Percentiles rank a stretch among this genome's conserved stretches.
These are phyloP conservation scores for Datnioides undecimradiatus DNA, from an alignment of 2,113 vertebrate species.

Conservation along the genomic window DNA sequence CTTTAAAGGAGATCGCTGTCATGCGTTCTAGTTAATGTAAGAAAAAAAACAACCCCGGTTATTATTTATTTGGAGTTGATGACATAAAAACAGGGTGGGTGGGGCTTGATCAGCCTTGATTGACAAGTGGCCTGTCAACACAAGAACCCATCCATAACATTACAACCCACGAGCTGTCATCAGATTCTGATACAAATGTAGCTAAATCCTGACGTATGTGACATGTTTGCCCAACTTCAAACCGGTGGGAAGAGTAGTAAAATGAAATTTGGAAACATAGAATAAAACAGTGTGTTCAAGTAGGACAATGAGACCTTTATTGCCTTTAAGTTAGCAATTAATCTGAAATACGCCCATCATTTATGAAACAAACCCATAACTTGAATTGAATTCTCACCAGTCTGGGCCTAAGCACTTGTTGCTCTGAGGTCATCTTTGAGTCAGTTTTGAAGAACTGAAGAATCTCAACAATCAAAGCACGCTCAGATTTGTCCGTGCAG, in stretches of 20 bases:
- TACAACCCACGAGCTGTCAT: neutral
- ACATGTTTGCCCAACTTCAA: neutral
- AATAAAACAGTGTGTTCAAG: neutral
- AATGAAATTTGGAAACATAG: neutral
- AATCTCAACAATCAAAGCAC: neutral
- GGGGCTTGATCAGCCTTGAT: neutral
- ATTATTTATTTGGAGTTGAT: neutral
- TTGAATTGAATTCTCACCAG: too few relatives aligned
- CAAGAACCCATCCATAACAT: neutral
- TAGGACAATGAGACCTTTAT: neutral
- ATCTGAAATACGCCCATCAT: too few relatives aligned
- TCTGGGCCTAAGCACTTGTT: too few relatives aligned
- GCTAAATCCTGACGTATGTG: neutral
- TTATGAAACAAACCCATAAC: too few relatives aligned
- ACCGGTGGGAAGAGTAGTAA: neutral
- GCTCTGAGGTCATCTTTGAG: neutral
- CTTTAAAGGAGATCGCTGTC: neutral
- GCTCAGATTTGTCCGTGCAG: neutral
- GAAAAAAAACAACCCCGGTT: neutral
- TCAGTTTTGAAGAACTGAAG: neutral
- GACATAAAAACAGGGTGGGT: neutral
- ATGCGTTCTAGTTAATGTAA: neutral
- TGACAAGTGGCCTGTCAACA: constrained; percentile 2
- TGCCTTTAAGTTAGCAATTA: neutral
- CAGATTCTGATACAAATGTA: neutral